phyloP scores from a whole-genome alignment of 2,888 invertebrate genomes.

The Stramonita haemastoma region DNA sequence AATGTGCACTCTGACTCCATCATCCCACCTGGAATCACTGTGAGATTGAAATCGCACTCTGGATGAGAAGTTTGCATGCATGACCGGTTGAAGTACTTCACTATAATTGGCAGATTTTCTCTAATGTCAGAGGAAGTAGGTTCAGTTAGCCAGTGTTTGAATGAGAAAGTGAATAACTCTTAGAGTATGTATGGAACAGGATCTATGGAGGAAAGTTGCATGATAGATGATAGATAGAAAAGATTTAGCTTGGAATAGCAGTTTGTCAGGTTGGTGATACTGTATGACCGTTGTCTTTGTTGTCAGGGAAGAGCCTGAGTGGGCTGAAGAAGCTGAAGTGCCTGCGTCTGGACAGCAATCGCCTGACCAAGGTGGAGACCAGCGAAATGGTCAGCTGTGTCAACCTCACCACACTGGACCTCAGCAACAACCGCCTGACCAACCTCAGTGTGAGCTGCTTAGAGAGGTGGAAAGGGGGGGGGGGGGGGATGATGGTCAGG shows the following conservation, averaged over 20 bases:
- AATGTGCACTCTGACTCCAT: too few species aligned
- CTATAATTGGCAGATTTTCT: too few species aligned
- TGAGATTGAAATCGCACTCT: too few species aligned
- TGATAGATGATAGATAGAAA: too few species aligned
- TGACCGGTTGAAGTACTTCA: too few species aligned
- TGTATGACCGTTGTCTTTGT: background rate
- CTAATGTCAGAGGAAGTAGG: too few species aligned
- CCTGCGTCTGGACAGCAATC: conserved; percentile 73
- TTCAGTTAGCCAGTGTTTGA: too few species aligned
- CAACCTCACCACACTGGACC: conserved; percentile 69
- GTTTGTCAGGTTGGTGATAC: background rate
- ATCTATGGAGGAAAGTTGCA: too few species aligned
- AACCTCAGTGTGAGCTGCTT: conserved; percentile 65
- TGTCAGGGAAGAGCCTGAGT: conserved; percentile 65
- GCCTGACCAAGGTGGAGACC: conserved; percentile 66
- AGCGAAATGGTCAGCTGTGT: conserved; percentile 68
- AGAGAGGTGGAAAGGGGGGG: background rate
- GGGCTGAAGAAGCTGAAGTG: conserved; percentile 65
- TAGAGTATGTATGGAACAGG: too few species aligned
- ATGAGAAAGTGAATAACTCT: too few species aligned
- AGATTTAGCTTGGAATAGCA: background rate
- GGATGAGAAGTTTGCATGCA: too few species aligned
- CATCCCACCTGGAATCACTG: too few species aligned
- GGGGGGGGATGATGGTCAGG: background rate
- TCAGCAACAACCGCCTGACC: conserved; percentile 72